Base-by-base conservation (phyloP, 2,888 invertebrate genomes). In the Phymatocera aterrima region DNA sequence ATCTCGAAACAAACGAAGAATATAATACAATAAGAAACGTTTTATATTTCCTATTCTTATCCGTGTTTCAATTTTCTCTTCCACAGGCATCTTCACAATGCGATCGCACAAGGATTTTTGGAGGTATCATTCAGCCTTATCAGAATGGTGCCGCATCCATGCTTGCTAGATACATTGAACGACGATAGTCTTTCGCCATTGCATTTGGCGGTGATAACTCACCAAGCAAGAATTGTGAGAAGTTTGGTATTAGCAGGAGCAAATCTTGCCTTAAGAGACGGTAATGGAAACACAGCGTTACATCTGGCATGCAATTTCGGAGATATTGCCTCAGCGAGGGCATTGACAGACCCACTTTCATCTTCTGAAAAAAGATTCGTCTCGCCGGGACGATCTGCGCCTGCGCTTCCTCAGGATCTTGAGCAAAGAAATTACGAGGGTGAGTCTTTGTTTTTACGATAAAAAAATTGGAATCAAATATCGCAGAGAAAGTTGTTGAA, bases 391-490 rank as follows among this genome's bases (percentile, higher is more conserved):
- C 88, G 85, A 87, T 89, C 87, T 87, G 84, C 91, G 88, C 91
- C 91, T 88, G 90, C 87, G 87, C 85, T 89, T 84, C 94, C 92
- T 83, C 94, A 92, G 84, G 93, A 94, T 86, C 92, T 97, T 84
- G 95, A 97, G 89, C 95, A 96, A 89, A 94, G 94, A 91, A 97
- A 97, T 90, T 97, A 96, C 90, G 94, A 95, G 90, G 97, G 97
- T 97, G 89, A 94, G 95, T 92, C 54, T 21, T 75, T 31, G 43
- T 10, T 43, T 43, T 43, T 43, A 1, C 12, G 6, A 43, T 43
- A 61, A 0, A 15, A 61, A 18, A 10, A 34, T 21, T 21, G 12
- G 24, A 57, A 48, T 48, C 1, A n/a, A 48, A n/a, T 48, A 5
- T 3, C 0, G 5, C 46, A 46, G 40, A 1, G 1, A 0, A 15